Percentiles rank a stretch among this genome's conserved stretches.
These are phyloP conservation scores for Tenthredo amoena DNA, from an alignment of 2,888 invertebrate genomes.

Conservation along the genomic window DNA sequence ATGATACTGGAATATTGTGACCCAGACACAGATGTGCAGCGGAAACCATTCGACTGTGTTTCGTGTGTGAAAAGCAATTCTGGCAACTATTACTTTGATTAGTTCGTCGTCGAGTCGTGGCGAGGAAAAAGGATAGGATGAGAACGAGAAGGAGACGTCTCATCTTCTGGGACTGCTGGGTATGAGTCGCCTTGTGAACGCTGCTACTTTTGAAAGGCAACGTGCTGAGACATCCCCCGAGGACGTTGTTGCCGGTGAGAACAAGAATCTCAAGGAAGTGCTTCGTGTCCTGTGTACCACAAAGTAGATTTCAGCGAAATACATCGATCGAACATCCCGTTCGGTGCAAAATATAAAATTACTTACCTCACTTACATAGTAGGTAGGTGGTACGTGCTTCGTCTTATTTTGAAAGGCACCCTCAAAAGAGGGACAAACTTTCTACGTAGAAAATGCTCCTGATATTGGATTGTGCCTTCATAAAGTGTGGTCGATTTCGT, in stretches of 20 bases:
- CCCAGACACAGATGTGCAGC: not conserved
- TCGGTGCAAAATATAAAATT: conserved; percentile 6
- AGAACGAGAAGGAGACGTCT: not conserved
- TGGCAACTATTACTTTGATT: conserved; percentile 48
- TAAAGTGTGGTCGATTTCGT: not conserved
- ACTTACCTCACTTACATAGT: conserved; percentile 1
- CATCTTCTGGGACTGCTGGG: conserved; percentile 22
- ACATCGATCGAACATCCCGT: conserved; percentile 15
- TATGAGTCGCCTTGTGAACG: conserved; percentile 26
- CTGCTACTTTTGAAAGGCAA: conserved; percentile 19
- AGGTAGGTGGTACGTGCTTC: conserved; percentile 6
- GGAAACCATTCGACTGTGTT: not conserved
- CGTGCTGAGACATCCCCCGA: conserved; percentile 42
- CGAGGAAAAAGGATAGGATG: not conserved
- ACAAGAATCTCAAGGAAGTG: conserved; percentile 45
- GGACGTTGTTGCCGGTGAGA: conserved; percentile 39
- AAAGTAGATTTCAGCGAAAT: conserved; percentile 30
- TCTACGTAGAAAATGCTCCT: not conserved
- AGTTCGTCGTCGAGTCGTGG: conserved; percentile 37
- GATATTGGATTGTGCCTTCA: not conserved
- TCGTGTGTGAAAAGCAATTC: conserved; percentile 40
- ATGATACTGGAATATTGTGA: not conserved
- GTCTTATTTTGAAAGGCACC: not conserved
- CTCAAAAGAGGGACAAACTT: not conserved
- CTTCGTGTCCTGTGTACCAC: conserved; percentile 34